Conservation (phyloP, 2,888 invertebrate genomes). For the Campaea margaritaria region DNA sequence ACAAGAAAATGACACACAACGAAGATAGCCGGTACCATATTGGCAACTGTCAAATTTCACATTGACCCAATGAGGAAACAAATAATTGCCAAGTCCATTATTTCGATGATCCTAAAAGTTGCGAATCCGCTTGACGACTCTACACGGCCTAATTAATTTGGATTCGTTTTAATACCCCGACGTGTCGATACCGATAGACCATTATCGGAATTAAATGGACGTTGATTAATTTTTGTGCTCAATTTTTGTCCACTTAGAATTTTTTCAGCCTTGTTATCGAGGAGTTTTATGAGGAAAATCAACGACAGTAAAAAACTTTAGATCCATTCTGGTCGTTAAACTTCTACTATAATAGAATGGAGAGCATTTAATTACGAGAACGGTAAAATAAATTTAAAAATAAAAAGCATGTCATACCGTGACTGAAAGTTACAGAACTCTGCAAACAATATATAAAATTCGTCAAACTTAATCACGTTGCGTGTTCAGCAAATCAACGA, state of each 20-base stretch:
- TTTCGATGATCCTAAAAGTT: conserved; percentile 55
- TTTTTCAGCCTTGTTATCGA: conserved; percentile 41
- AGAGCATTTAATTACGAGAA: conserved; percentile 9
- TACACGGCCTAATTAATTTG: conserved; percentile 65
- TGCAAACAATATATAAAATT: conserved; percentile 41
- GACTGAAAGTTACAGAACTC: conserved; percentile 29
- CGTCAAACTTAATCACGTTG: conserved; percentile 44
- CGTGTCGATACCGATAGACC: conserved; percentile 45
- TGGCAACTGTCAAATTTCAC: no score
- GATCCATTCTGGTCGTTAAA: conserved; percentile 13
- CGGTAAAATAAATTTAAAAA: conserved; percentile 8
- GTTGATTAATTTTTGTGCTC: conserved; percentile 43
- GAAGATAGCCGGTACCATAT: no score
- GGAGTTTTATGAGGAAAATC: conserved; percentile 33
- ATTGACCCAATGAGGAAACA: conserved; percentile 57
- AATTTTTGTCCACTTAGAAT: conserved; percentile 48
- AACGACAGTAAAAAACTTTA: conserved; percentile 13
- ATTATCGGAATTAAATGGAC: conserved; percentile 46
- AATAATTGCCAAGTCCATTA: background rate
- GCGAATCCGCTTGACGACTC: conserved; percentile 62
- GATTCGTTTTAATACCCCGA: conserved; percentile 55
- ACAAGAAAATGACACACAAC: no score
- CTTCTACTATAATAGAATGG: conserved; percentile 2
- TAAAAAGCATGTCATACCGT: conserved; percentile 3
- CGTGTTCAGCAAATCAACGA: conserved; percentile 41